Evolutionary conservation across 2,113 vertebrate genomes (phyloP).

Genomic region (Siniperca knerii): DNA sequence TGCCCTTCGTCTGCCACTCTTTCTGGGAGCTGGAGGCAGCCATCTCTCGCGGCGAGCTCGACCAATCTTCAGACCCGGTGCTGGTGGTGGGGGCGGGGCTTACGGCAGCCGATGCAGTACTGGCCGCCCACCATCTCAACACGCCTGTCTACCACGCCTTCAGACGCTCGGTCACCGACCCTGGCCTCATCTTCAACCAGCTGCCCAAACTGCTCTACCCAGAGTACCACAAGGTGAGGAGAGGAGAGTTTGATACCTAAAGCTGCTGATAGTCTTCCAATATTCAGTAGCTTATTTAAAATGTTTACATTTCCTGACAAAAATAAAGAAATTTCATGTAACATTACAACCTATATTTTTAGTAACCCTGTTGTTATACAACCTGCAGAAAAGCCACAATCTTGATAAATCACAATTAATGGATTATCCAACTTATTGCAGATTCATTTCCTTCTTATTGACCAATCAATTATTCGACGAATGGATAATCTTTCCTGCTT

Average conservation of each 20-base stretch:
- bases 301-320: neutral
- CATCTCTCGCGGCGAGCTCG: constrained; percentile 78
- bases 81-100: constrained; percentile 87
- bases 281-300: neutral
- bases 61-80: constrained; percentile 78
- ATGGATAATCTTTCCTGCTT: too few species aligned
- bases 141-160: constrained; percentile 85
- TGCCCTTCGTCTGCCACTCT: constrained; percentile 85
- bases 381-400: neutral
- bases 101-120: constrained; percentile 84
- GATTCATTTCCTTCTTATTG: neutral
- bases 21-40: constrained; percentile 86
- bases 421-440: neutral
- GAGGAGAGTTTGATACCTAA: constrained; percentile 4
- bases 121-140: constrained; percentile 83
- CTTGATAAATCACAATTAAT: neutral
- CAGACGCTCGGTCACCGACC: constrained; percentile 80
- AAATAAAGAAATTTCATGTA: too few species aligned
- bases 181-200: constrained; percentile 86
- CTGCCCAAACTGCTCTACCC: constrained; percentile 87
- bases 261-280: neutral
- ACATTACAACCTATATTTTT: too few species aligned
- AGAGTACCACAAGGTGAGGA: constrained; percentile 87
- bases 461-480: neutral
- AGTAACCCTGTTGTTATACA: neutral